phyloP scores from a whole-genome alignment of 2,888 invertebrate species.

The Tachina lurida region DNA sequence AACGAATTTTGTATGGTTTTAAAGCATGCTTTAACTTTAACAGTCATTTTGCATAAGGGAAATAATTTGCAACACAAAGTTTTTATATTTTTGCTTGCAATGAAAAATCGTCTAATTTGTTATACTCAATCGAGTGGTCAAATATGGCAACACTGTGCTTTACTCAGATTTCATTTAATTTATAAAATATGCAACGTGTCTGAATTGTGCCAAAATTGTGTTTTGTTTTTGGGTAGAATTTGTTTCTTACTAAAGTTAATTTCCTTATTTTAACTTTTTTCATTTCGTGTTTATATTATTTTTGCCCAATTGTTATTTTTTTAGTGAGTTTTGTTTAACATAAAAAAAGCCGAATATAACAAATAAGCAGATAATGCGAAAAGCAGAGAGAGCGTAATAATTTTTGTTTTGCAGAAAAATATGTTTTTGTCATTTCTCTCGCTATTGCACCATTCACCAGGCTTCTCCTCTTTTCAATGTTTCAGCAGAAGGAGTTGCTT shows the following conservation, averaged over 20 bases:
- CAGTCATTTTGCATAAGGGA: too few relatives aligned
- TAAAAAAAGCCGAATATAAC: conserved; percentile 19
- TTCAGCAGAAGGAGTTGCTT: conserved; percentile 57
- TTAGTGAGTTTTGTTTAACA: neutral
- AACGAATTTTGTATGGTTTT: too few relatives aligned
- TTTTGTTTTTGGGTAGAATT: neutral
- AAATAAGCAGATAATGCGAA: conserved; percentile 2
- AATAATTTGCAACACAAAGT: too few relatives aligned
- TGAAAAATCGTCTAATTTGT: neutral
- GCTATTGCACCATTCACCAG: conserved; percentile 5
- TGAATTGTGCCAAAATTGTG: neutral
- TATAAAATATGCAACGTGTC: neutral
- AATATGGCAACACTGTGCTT: conserved; percentile 2
- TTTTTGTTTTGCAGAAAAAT: conserved; percentile 45
- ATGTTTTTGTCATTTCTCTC: neutral
- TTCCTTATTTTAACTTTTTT: neutral
- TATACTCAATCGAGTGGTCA: neutral
- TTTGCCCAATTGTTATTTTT: neutral
- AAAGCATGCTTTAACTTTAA: too few relatives aligned
- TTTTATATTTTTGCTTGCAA: too few relatives aligned
- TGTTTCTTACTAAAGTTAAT: neutral
- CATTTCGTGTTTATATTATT: neutral
- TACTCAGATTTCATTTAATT: neutral
- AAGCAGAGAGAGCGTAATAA: conserved; percentile 57
- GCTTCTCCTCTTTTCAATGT: conserved; percentile 38